These are phyloP conservation scores for Megaptera novaeangliae DNA, from an alignment of 2,113 vertebrate genomes.

Conservation along the genomic window DNA sequence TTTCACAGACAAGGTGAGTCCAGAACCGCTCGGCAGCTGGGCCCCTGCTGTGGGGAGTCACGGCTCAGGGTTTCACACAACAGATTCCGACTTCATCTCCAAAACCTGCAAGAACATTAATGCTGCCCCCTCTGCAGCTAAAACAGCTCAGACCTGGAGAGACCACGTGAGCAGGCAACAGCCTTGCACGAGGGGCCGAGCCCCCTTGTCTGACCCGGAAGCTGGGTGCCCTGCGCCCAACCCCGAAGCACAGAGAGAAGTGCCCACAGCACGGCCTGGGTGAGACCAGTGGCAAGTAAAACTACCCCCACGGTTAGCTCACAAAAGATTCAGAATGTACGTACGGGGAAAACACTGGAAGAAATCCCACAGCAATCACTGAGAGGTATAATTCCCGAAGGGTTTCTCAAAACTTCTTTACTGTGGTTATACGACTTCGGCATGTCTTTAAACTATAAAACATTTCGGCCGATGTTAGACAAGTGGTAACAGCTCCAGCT, in stretches of 20 bases:
- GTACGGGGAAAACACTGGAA: rapidly evolving
- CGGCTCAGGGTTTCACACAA: not conserved
- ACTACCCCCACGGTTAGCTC: rapidly evolving
- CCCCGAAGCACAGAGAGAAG: not conserved
- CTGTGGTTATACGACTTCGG: not conserved
- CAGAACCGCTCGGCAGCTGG: not conserved
- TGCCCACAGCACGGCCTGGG: not conserved
- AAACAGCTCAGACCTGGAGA: too few relatives aligned
- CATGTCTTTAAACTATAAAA: not conserved
- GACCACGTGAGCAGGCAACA: not conserved
- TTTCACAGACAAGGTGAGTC: not conserved
- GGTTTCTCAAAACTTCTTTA: not conserved
- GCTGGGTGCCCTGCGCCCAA: rapidly evolving
- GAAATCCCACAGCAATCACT: rapidly evolving
- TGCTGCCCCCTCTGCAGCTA: not conserved
- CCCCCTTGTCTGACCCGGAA: too few relatives aligned
- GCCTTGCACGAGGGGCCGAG: rapidly evolving
- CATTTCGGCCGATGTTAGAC: not conserved
- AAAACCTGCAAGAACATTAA: not conserved
- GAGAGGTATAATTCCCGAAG: rapidly evolving
- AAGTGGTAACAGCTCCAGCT: not conserved
- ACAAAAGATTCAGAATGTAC: rapidly evolving
- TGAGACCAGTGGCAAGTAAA: not conserved
- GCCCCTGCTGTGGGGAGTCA: not conserved
- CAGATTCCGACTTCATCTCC: not conserved